Percentiles rank a stretch among this genome's conserved stretches.
Evolutionary conservation across 2,888 invertebrate genomes (phyloP).

Genomic region (Mesopsocus fuscifrons): DNA sequence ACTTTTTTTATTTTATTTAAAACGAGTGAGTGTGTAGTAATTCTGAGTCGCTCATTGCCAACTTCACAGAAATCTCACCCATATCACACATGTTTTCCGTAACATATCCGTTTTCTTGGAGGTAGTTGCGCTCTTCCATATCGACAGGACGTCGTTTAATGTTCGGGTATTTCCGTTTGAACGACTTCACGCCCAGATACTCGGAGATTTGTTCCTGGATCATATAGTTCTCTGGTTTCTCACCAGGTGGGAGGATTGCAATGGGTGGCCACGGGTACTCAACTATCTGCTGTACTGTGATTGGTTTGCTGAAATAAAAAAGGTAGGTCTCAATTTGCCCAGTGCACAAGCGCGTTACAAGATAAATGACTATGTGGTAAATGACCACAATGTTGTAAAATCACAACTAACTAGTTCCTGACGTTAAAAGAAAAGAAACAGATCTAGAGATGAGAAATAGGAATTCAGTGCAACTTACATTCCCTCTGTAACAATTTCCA

Average conservation of each 20-base stretch:
- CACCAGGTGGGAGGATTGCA: conserved; percentile 24
- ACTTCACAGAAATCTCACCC: conserved; percentile 38
- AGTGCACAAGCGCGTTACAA: too few relatives aligned
- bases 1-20: too few relatives aligned
- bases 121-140: conserved; percentile 77
- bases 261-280: conserved; percentile 84
- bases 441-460: too few relatives aligned
- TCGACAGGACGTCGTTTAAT: conserved; percentile 65
- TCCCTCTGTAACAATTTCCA: conserved; percentile 27
- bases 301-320: conserved; percentile 22
- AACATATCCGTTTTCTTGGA: conserved; percentile 64
- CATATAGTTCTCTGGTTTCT: conserved; percentile 65
- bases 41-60: too few relatives aligned
- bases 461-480: conserved; percentile 15
- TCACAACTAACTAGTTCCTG: too few relatives aligned
- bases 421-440: too few relatives aligned
- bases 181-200: conserved; percentile 86
- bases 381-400: too few relatives aligned
- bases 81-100: conserved; percentile 84
- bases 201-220: conserved; percentile 92
- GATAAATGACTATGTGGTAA: too few relatives aligned
- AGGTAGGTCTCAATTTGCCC: too few relatives aligned
- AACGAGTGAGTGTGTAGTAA: too few relatives aligned
- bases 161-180: conserved; percentile 91
- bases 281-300: conserved; percentile 72